A percentile compares a stretch with the other conserved stretches of the same genome.
Evolutionary conservation across 2,888 invertebrate species (phyloP).

Genomic region (Fragum whitleyi): DNA sequence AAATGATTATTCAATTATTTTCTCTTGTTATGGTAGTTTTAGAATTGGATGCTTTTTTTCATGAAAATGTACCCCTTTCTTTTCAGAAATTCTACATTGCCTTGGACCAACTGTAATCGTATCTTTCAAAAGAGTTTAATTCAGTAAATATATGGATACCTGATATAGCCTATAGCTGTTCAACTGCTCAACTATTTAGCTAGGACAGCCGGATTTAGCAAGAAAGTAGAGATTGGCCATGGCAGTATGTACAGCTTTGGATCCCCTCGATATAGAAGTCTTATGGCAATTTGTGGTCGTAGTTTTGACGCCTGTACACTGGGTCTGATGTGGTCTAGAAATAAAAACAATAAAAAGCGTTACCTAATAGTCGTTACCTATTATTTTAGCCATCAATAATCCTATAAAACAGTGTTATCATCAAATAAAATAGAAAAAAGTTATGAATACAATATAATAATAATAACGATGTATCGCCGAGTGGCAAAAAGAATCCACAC

Average conservation of each 20-base stretch:
- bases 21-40: too few relatives aligned
- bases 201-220: background rate
- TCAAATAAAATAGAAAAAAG: too few relatives aligned
- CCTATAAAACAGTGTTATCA: too few relatives aligned
- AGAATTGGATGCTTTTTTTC: background rate
- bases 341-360: too few relatives aligned
- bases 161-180: background rate
- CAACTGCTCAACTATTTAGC: background rate
- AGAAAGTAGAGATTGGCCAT: background rate
- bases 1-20: too few relatives aligned
- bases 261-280: background rate
- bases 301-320: background rate
- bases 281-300: background rate
- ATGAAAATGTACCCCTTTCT: background rate
- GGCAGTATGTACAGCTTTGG: background rate
- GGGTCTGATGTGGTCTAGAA: background rate
- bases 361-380: too few relatives aligned
- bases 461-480: too few relatives aligned
- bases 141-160: background rate
- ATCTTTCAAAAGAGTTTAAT: too few relatives aligned
- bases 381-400: too few relatives aligned
- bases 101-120: background rate
- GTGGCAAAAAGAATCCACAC: too few relatives aligned
- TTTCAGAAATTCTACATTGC: background rate
- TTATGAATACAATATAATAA: too few relatives aligned